Percentiles rank a stretch among this genome's conserved stretches.
These are phyloP conservation scores for Connochaetes taurinus DNA, from an alignment of 2,113 vertebrate species.

Conservation along the genomic window DNA sequence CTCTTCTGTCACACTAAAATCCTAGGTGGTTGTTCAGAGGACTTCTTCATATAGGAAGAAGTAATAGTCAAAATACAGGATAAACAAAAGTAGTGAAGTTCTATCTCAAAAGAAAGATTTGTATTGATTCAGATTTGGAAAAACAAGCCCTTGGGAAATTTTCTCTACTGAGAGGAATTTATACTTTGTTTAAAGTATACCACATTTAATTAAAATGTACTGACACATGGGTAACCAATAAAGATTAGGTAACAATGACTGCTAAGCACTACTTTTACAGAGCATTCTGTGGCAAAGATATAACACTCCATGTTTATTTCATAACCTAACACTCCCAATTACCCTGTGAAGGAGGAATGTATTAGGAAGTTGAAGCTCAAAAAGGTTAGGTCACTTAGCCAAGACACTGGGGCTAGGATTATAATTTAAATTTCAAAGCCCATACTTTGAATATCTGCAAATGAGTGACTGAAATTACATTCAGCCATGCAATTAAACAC, in stretches of 20 bases:
- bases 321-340: not conserved
- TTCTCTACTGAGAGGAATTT: not conserved
- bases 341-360: not conserved
- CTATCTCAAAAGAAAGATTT: not conserved
- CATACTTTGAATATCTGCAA: not conserved
- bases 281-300: not conserved
- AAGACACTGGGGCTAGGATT: not conserved
- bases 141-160: not conserved
- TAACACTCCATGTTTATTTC: not conserved
- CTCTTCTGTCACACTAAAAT: not conserved
- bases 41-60: not conserved
- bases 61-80: not conserved
- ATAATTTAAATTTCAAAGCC: conserved; percentile 1
- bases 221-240: not conserved
- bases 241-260: not conserved
- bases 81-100: conserved; percentile 14
- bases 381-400: not conserved
- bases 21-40: not conserved
- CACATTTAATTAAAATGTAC: not conserved
- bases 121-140: not conserved
- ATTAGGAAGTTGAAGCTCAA: not conserved
- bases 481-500: not conserved
- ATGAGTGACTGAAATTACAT: not conserved
- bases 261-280: not conserved
- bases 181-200: not conserved